Evolutionary conservation across 2,888 invertebrate genomes (phyloP).

Genomic region (Hipparchia semele): DNA sequence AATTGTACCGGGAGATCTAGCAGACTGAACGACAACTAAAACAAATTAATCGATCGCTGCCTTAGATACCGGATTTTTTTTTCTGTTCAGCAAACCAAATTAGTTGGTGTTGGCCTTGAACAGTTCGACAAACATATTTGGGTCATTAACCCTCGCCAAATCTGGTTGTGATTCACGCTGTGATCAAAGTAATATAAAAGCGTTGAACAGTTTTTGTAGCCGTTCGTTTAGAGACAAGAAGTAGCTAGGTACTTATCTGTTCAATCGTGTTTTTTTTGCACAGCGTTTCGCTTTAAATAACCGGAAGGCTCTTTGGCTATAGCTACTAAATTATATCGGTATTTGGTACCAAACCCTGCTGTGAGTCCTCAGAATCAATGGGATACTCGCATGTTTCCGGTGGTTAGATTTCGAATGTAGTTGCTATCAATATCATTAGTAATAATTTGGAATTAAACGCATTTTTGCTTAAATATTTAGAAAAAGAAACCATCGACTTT

Average conservation of each 20-base stretch:
- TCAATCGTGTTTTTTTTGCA: constrained; percentile 29
- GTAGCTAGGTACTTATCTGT: constrained; percentile 38
- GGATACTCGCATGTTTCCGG: too few relatives aligned
- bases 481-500: too few relatives aligned
- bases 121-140: constrained; percentile 78
- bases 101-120: constrained; percentile 76
- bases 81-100: constrained; percentile 69
- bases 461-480: too few relatives aligned
- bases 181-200: constrained; percentile 80
- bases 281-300: constrained; percentile 56
- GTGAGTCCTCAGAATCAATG: too few relatives aligned
- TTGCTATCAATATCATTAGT: too few relatives aligned
- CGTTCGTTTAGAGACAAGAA: constrained; percentile 65
- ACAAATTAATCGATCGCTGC: constrained; percentile 59
- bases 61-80: constrained; percentile 66
- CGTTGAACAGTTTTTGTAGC: constrained; percentile 77
- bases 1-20: background rate
- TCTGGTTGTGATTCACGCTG: constrained; percentile 80
- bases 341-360: too few relatives aligned
- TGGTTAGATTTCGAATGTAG: too few relatives aligned
- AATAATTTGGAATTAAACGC: too few relatives aligned
- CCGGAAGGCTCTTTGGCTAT: constrained; percentile 54
- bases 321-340: background rate
- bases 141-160: constrained; percentile 82
- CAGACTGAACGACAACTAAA: constrained; percentile 45